phyloP scores from a whole-genome alignment of 2,888 invertebrate genomes.

The Tigriopus californicus region DNA sequence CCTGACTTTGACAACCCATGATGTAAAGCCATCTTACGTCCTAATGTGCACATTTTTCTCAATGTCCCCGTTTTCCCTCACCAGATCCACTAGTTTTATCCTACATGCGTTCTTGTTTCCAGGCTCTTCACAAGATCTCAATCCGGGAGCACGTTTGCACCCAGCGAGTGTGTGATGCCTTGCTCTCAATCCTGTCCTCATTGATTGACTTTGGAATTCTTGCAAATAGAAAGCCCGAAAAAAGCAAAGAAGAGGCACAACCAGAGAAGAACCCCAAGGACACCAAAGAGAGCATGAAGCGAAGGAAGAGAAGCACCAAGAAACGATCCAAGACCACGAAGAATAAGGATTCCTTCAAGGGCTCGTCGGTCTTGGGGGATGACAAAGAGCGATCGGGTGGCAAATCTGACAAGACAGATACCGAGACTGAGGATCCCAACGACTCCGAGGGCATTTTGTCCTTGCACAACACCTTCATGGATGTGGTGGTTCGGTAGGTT shows the following conservation, averaged over 20 bases:
- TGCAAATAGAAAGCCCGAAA: neutral
- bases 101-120: slow-evolving; percentile 22
- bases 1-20: too few relatives aligned
- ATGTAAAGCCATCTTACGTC: too few relatives aligned
- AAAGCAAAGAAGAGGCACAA: neutral
- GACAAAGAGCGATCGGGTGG: neutral
- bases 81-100: too few relatives aligned
- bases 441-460: slow-evolving; percentile 24
- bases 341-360: neutral
- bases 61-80: too few relatives aligned
- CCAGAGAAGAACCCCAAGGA: slow-evolving; percentile 13
- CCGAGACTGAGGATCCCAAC: slow-evolving; percentile 13
- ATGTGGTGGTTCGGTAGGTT: slow-evolving; percentile 35
- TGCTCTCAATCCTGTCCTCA: slow-evolving; percentile 75
- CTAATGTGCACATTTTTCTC: too few relatives aligned
- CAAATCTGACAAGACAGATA: too few relatives aligned
- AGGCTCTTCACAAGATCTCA: slow-evolving; percentile 71
- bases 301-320: too few relatives aligned
- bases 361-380: neutral
- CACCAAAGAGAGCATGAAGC: too few relatives aligned
- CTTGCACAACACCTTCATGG: slow-evolving; percentile 52
- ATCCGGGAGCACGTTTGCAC: slow-evolving; percentile 65
- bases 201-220: slow-evolving; percentile 69
- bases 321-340: neutral
- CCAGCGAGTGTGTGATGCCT: slow-evolving; percentile 72